A percentile compares a stretch with the other conserved stretches of the same genome.
phyloP scores from a whole-genome alignment of 1,140 invertebrate genomes.

The Glossosoma conforme region DNA sequence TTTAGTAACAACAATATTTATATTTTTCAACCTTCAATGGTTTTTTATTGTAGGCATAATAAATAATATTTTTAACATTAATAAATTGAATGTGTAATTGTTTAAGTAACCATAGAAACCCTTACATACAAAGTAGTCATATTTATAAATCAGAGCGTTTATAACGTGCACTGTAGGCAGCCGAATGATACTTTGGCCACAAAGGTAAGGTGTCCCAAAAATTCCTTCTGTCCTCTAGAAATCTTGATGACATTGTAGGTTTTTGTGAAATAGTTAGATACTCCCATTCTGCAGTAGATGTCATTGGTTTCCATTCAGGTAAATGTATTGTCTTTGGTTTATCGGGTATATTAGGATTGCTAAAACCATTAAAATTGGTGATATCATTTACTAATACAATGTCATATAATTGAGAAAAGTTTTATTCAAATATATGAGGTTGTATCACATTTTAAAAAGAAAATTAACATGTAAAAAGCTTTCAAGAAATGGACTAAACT shows the following conservation, averaged over 20 bases:
- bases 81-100: no score
- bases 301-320: slow-evolving; percentile 15
- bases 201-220: slow-evolving; percentile 20
- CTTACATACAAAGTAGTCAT: no score
- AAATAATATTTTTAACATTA: no score
- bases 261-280: slow-evolving; percentile 17
- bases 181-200: slow-evolving; percentile 16
- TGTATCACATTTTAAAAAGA: background rate
- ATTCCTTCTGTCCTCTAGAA: slow-evolving; percentile 19
- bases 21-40: no score
- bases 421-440: background rate
- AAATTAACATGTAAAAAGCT: background rate
- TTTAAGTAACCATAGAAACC: no score
- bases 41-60: no score
- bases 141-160: no score
- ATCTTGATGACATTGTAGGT: slow-evolving; percentile 1
- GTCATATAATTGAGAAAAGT: background rate
- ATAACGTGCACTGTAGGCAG: no score
- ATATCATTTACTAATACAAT: background rate
- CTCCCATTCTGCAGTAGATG: slow-evolving; percentile 12
- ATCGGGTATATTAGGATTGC: slow-evolving; percentile 11
- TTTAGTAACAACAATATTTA: no score
- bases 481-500: background rate
- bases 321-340: background rate
- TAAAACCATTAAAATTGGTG: slow-evolving; percentile 6